Percentiles rank a stretch among this genome's conserved stretches.
These are phyloP conservation scores for Orchestes rusci DNA, from an alignment of 2,888 invertebrate genomes.

Conservation along the genomic window DNA sequence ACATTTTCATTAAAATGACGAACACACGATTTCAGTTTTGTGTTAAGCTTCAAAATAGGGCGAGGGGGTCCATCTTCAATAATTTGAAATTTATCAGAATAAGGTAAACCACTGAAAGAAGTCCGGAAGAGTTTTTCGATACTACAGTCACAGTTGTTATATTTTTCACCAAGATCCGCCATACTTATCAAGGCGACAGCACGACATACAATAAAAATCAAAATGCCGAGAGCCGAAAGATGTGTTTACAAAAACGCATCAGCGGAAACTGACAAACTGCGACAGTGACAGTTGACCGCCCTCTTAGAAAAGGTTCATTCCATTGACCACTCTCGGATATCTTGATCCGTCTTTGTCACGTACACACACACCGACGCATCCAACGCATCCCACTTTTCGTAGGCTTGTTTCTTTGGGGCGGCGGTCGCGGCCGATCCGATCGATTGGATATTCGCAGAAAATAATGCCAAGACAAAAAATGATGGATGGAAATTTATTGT, in stretches of 20 bases:
- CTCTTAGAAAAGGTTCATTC: too few relatives aligned
- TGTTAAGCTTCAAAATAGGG: not conserved
- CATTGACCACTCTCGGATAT: too few relatives aligned
- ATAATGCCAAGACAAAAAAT: not conserved
- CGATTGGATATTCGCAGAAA: not conserved
- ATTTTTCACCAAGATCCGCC: not conserved
- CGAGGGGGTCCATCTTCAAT: constrained; percentile 2
- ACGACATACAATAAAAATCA: too few relatives aligned
- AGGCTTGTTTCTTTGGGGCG: too few relatives aligned
- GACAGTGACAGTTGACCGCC: too few relatives aligned
- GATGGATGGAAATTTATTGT: not conserved
- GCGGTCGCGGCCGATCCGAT: too few relatives aligned
- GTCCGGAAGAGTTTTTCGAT: not conserved
- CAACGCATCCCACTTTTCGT: too few relatives aligned
- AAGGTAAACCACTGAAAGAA: not conserved
- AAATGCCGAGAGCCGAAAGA: too few relatives aligned
- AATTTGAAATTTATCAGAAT: not conserved
- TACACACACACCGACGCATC: too few relatives aligned
- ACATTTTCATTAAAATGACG: constrained; percentile 2
- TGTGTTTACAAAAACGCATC: too few relatives aligned
- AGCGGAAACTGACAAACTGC: not conserved
- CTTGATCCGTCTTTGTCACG: too few relatives aligned
- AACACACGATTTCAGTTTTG: constrained; percentile 5
- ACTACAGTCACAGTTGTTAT: not conserved
- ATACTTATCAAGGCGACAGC: too few relatives aligned